A percentile compares a stretch with the other conserved stretches of the same genome.
Evolutionary conservation across 2,113 vertebrate species (phyloP).

Genomic region (Orycteropus afer): DNA sequence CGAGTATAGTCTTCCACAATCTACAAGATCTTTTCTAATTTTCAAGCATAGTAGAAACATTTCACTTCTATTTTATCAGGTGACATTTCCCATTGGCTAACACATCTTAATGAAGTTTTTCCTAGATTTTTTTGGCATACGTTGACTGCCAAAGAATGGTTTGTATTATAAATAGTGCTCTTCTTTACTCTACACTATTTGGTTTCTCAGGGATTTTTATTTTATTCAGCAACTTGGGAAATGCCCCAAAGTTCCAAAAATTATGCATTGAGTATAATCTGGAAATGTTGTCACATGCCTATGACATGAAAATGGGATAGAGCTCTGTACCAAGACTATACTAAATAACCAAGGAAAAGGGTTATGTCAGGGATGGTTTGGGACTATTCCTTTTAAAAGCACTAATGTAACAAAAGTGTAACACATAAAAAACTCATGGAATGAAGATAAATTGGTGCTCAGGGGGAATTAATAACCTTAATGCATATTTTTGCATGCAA

Average conservation of each 20-base stretch:
- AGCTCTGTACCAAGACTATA: not conserved
- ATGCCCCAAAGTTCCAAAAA: not conserved
- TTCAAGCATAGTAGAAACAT: not conserved
- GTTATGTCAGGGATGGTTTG: not conserved
- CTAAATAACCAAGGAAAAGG: not conserved
- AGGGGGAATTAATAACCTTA: not conserved
- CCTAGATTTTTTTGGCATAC: not conserved
- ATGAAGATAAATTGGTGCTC: not conserved
- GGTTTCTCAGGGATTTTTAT: not conserved
- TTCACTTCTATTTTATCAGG: not conserved
- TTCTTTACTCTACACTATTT: not conserved
- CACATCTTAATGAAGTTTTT: constrained; percentile 1
- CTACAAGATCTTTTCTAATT: not conserved
- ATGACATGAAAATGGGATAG: constrained; percentile 28
- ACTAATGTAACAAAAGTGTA: not conserved
- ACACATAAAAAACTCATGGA: not conserved
- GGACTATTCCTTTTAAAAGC: not conserved
- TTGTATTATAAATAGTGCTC: not conserved
- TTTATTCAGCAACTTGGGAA: not conserved
- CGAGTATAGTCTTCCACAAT: not conserved
- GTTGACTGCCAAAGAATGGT: not conserved
- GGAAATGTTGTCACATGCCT: not conserved
- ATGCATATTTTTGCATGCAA: not conserved
- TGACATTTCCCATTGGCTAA: not conserved
- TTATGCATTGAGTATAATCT: not conserved